Base-by-base conservation (phyloP, 2,113 vertebrate species). In the Clarias magur region DNA sequence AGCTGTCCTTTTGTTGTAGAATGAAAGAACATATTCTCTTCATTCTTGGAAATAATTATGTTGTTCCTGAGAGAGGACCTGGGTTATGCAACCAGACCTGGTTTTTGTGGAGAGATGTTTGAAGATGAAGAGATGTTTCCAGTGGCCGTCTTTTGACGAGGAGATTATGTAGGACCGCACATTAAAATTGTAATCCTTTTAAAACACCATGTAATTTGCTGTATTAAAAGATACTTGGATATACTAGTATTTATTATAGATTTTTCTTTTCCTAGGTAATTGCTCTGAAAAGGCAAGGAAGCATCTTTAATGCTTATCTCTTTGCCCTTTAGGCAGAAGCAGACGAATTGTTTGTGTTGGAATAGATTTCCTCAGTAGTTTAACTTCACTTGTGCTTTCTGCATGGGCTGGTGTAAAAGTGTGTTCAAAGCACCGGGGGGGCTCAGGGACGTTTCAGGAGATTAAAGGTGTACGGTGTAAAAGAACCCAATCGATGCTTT, bases 381-480 rank as follows among this genome's bases (percentile, higher is more conserved):
- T 86, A 88, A 81, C 83, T 75, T 13, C 86, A 87, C 86, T 85
- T 86, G 17, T 12, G 87, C 86, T 88, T 78, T 82, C 70, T 83
- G 59, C 84, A 85, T 59, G 88, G 72, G 86, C 88, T 86, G 68
- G 86, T 83, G 91, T 90, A 90, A 87, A 85, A 83, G 91, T 88
- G 91, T 90, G 91, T 91, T 93, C 90, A 88, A 91, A 92, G 92
- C 92, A 89, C 89, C 84, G 80, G 75, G 85, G 12, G 87, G 92
- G 90, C 89, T 86, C 72, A 78, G 57, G 89, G 87, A 84, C 91
- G 85, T 93, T 94, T 92, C 88, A 91, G 90, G 88, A 94, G 94
- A 95, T 95, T 94, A 96, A 92, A 94, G 91, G 91, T 91, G 93
- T 92, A 91, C 91, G 89, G 91, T 91, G 88, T 67, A 89, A 92